Base-by-base conservation (phyloP, 2,797 vertebrate genomes). In the Cynodonichthys magdalenae region DNA sequence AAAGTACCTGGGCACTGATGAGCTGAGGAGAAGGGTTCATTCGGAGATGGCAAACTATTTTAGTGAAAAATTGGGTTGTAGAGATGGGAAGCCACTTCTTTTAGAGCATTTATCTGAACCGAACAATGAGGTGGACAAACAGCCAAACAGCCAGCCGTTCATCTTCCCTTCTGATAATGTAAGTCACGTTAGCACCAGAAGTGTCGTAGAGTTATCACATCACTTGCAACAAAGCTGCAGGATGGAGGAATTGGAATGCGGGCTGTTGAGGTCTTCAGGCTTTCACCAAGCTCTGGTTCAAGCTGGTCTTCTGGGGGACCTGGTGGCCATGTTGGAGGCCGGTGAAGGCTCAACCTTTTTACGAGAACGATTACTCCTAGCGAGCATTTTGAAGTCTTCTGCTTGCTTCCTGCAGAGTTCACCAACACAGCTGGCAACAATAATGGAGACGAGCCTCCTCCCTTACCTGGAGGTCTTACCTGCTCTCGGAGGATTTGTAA, bases 231-330 rank as follows among this genome's bases (percentile, higher is more conserved):
- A 87, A 66, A 90, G 91, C 51, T 68, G 72, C n/a, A 87, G 75
- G 59, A 71, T 85, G 68, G 75, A 87, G 24, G 90, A 88, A 69
- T 5, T 89, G 31, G 80, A 82, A 64, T n/a, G 8, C 1, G 39
- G 55, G 15, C 42, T 93, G 47, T 63, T 94, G 44, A 83, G 91
- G 84, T 92, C 87, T 31, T 66, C 84, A 1, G 71, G 51, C 18
- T 94, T 93, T 69, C 92, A 93, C 20, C 82, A 88, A 77, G 92
- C 87, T 5, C 91, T 94, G 90, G 55, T 93, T 50, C 82, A 28
- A 65, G 86, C 86, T 41, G 86, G 78, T 28, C 83, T 87, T 27
- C 71, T 92, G 8, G 59, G 59, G 10, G 88, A 87, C 5, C 79
- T 95, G 31, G 53, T 92, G 5, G 50, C 66, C 46, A 87, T 92